Percentiles rank a stretch among this genome's conserved stretches.
phyloP scores from a whole-genome alignment of 1,140 invertebrate genomes.

The Zaprionus inermis region DNA sequence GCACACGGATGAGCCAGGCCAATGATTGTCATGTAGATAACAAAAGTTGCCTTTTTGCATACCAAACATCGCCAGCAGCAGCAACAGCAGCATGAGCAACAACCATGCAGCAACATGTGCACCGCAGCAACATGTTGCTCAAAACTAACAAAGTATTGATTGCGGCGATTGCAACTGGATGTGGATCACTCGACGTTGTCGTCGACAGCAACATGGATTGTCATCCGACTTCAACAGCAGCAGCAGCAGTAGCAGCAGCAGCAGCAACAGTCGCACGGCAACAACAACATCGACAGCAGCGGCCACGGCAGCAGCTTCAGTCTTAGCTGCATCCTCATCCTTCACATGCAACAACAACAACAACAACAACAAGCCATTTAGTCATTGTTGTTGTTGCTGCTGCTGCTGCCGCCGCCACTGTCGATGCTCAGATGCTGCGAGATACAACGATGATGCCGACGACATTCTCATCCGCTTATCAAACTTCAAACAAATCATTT shows the following conservation, averaged over 20 bases:
- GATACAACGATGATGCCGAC: constrained; percentile 58
- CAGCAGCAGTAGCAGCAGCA: constrained; percentile 36
- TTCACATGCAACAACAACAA: constrained; percentile 71
- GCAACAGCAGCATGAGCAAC: constrained; percentile 19
- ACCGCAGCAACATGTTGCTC: constrained; percentile 77
- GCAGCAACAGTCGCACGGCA: constrained; percentile 6
- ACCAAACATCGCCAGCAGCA: constrained; percentile 70
- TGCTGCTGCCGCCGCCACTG: constrained; percentile 31
- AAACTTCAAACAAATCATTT: constrained; percentile 82
- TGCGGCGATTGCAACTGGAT: constrained; percentile 79
- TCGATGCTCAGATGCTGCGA: constrained; percentile 49
- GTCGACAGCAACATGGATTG: constrained; percentile 77
- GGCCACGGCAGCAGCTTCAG: neutral
- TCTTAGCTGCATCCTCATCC: constrained; percentile 51
- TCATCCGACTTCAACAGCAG: constrained; percentile 62
- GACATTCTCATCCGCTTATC: constrained; percentile 84
- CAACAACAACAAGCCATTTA: constrained; percentile 82
- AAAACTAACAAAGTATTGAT: constrained; percentile 83
- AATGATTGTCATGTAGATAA: constrained; percentile 81
- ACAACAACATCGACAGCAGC: neutral
- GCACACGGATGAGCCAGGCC: constrained; percentile 76
- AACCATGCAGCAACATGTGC: constrained; percentile 44
- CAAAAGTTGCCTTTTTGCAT: constrained; percentile 82
- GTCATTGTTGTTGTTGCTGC: constrained; percentile 70
- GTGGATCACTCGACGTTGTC: constrained; percentile 75